phyloP scores from a whole-genome alignment of 2,113 vertebrate genomes.

The Malurus alboscapulatus region DNA sequence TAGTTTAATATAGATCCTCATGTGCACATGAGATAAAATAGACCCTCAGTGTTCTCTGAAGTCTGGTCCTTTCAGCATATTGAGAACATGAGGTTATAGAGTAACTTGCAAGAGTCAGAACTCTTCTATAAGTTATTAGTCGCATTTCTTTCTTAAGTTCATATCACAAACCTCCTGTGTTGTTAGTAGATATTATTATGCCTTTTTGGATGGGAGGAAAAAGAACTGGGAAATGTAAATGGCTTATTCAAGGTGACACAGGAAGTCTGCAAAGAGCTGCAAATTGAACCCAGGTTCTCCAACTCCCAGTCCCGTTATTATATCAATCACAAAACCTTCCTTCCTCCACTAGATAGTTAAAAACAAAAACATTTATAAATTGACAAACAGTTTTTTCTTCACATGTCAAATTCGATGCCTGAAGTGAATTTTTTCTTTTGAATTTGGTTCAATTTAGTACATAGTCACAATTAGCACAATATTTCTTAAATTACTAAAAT shows the following conservation, averaged over 20 bases:
- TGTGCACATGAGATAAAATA: not conserved
- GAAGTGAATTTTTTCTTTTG: not conserved
- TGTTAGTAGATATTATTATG: not conserved
- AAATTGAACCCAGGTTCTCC: slow-evolving; percentile 60
- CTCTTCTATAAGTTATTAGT: not conserved
- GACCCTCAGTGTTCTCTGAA: not conserved
- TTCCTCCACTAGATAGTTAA: slow-evolving; percentile 6
- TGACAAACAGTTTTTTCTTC: not conserved
- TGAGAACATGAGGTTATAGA: not conserved
- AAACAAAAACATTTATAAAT: not conserved
- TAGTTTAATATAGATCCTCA: not conserved
- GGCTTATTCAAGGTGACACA: slow-evolving; percentile 42
- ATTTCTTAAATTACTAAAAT: not conserved
- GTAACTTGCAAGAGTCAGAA: not conserved
- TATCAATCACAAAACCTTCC: slow-evolving; percentile 46
- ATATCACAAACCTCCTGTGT: not conserved
- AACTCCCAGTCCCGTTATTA: slow-evolving; percentile 42
- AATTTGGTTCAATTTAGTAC: not conserved
- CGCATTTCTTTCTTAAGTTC: not conserved
- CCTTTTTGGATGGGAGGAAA: slow-evolving; percentile 12
- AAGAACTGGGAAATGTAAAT: slow-evolving; percentile 39
- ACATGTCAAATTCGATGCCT: not conserved
- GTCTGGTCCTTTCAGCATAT: not conserved
- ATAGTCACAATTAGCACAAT: not conserved
- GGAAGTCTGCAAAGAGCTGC: slow-evolving; percentile 48